Evolutionary conservation across 2,797 vertebrate genomes (phyloP).

Genomic region (Tapera naevia): DNA sequence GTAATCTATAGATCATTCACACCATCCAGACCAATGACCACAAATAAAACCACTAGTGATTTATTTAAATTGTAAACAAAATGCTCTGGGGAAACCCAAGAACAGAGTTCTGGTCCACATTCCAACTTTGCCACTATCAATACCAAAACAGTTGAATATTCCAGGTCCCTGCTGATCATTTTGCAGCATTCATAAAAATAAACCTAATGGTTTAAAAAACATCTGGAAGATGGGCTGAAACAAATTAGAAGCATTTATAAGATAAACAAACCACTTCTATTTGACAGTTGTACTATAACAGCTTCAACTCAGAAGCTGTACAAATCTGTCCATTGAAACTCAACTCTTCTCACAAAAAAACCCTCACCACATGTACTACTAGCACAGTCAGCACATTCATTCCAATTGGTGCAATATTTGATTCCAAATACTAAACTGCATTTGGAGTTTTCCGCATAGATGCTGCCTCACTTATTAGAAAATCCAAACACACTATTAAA

Average conservation of each 20-base stretch:
- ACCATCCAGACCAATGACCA: not conserved
- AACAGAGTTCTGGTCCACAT: not conserved
- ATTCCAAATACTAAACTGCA: not conserved
- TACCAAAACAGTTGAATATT: not conserved
- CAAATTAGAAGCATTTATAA: not conserved
- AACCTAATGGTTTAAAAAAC: not conserved
- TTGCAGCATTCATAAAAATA: not conserved
- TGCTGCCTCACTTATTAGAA: not conserved
- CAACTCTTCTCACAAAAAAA: not conserved
- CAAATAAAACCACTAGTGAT: not conserved
- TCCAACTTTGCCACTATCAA: not conserved
- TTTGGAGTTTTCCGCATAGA: not conserved
- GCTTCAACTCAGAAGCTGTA: not conserved
- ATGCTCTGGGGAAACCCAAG: not conserved
- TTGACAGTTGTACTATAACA: not conserved
- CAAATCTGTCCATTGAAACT: not conserved
- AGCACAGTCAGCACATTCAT: not conserved
- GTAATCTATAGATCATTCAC: not conserved
- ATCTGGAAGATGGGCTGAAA: not conserved
- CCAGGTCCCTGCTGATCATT: not conserved
- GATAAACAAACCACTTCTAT: not conserved
- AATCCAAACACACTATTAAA: not conserved
- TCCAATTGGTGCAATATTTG: not conserved
- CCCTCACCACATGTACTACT: rapidly evolving
- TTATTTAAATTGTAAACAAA: not conserved